Evolutionary conservation across 2,113 vertebrate species (phyloP).

Genomic region (Paratilapia polleni): DNA sequence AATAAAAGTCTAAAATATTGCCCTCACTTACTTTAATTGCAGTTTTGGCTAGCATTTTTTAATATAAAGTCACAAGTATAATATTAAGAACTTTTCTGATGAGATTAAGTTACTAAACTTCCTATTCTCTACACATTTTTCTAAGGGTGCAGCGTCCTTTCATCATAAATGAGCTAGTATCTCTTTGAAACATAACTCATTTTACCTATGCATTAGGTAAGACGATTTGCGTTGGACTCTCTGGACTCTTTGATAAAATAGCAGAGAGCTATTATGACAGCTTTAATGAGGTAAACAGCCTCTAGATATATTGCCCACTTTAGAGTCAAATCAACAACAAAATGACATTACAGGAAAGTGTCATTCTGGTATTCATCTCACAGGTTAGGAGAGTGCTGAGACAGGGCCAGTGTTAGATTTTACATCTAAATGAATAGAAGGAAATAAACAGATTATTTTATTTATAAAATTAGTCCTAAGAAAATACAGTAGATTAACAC

Average conservation of each 20-base stretch:
- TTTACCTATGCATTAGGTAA: background rate
- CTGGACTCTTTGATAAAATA: background rate
- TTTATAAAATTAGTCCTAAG: background rate
- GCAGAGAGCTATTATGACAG: background rate
- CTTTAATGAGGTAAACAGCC: background rate
- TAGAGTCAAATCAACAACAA: background rate
- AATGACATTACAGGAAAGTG: background rate
- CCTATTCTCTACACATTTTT: slow-evolving; percentile 4
- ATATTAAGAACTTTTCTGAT: slow-evolving; percentile 20
- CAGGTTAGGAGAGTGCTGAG: background rate
- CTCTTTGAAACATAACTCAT: background rate
- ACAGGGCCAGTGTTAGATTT: background rate
- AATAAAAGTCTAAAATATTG: slow-evolving; percentile 28
- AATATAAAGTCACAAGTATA: slow-evolving; percentile 9
- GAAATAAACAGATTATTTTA: background rate
- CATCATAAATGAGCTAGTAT: background rate
- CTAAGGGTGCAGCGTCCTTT: background rate
- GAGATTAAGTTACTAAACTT: background rate
- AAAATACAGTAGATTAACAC: background rate
- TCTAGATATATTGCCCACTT: background rate
- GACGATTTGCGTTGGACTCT: background rate
- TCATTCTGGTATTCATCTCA: background rate
- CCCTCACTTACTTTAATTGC: slow-evolving; percentile 47
- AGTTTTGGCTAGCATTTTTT: slow-evolving; percentile 17
- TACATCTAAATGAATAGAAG: background rate